Evolutionary conservation across 2,888 invertebrate genomes (phyloP).

Genomic region (Macrophya annulata): DNA sequence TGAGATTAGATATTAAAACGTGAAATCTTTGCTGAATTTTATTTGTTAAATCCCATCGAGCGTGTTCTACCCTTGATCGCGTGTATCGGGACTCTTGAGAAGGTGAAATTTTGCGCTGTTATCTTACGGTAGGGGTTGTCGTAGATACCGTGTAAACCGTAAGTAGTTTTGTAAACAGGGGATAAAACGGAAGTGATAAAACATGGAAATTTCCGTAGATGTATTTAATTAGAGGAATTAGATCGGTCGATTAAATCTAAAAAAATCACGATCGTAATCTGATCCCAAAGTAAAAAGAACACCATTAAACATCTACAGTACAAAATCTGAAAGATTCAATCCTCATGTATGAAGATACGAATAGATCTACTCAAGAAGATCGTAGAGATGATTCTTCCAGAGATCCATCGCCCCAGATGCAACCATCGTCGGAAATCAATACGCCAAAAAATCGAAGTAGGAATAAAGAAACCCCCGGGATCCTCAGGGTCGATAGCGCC

Average conservation of each 20-base stretch:
- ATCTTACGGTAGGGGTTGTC: not conserved
- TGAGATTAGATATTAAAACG: slow-evolving; percentile 7
- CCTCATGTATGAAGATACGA: not conserved
- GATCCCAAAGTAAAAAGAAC: not conserved
- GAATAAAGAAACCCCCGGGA: slow-evolving; percentile 40
- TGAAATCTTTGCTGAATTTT: not conserved
- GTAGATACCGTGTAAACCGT: not conserved
- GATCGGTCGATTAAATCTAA: not conserved
- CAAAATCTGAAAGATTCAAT: not conserved
- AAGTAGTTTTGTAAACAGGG: not conserved
- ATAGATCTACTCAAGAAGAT: not conserved
- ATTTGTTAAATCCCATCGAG: not conserved
- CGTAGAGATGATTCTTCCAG: slow-evolving; percentile 22
- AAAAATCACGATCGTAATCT: not conserved
- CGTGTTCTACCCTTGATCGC: not conserved
- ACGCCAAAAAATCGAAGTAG: slow-evolving; percentile 13
- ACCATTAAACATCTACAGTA: not conserved
- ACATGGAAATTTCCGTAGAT: not conserved
- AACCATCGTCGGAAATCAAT: slow-evolving; percentile 16
- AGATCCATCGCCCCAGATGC: slow-evolving; percentile 31
- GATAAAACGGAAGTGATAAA: not conserved
- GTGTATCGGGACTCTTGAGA: not conserved
- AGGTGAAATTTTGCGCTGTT: not conserved
- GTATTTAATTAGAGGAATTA: not conserved
- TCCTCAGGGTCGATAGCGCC: slow-evolving; percentile 51